Evolutionary conservation across 2,113 vertebrate genomes (phyloP), one percentile per base, ranked within the genome.

Genomic region (Saccopteryx bilineata): DNA sequence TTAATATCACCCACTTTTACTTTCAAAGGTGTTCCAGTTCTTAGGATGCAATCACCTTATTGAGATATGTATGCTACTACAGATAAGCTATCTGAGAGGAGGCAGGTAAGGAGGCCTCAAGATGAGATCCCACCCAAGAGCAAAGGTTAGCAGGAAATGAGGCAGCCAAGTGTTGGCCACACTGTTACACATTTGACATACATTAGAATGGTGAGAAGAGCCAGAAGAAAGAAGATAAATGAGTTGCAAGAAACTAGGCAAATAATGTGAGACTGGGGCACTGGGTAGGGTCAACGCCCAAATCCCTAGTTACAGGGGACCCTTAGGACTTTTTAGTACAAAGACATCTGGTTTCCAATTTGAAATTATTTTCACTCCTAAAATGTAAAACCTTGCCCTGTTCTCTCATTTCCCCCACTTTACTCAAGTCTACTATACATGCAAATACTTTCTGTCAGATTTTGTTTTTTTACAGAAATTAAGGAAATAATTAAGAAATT

Each of bases 321-420:
- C 46, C 48, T 74, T 63, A 52, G 33, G 26, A 46, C 31, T 93
- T 75, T 58, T 39, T 71, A 84, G 18, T 90, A 72, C 17, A 58
- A 33, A 33, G 13, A 61, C 54, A 74, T 1, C 52, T 81, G 26
- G 21, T 91, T 79, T 87, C 52, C 39, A 60, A 63, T 87, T 78
- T 90, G 19, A 94, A 96, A 69, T 76, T 69, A 9, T 86, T 90
- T 83, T 91, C 78, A 68, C 79, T 93, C 23, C 82, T 58, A 78
- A 33, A 7, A 3, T 85, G 4, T 81, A 78, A 90, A 95, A 61
- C 8, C 31, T 48, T 94, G 11, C 52, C 8, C 39, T 82, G 33
- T n/a, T 18, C 31, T 90, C 19, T 46, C 50, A 39, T 26, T 74
- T 23, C 7, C 24, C 24, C 17, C 12, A 54, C 56, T 84, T 84